A percentile compares a stretch with the other conserved stretches of the same genome.
Evolutionary conservation across 2,113 vertebrate species (phyloP).

Genomic region (Sorex fumeus): DNA sequence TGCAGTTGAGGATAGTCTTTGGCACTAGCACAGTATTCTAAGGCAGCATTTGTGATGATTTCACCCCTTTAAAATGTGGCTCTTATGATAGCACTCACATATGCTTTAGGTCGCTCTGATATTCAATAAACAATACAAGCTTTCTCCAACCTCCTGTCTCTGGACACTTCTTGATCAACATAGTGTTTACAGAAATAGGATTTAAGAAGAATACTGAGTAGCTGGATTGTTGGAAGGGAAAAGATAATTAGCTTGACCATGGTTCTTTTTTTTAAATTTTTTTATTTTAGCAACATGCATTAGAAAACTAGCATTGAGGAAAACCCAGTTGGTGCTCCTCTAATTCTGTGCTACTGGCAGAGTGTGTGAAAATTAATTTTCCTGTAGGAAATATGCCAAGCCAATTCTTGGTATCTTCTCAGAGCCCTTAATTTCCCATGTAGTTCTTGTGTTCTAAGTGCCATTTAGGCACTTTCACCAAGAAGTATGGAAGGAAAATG

Average conservation of each 20-base stretch:
- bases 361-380: constrained; percentile 70
- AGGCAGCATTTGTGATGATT: constrained; percentile 83
- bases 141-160: constrained; percentile 61
- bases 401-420: constrained; percentile 78
- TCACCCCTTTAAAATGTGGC: constrained; percentile 85
- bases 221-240: constrained; percentile 69
- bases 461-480: constrained; percentile 68
- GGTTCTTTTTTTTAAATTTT: not conserved
- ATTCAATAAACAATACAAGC: constrained; percentile 77
- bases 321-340: constrained; percentile 62
- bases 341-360: constrained; percentile 63
- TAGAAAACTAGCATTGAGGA: constrained; percentile 49
- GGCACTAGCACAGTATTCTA: constrained; percentile 68
- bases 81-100: constrained; percentile 84
- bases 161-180: constrained; percentile 54
- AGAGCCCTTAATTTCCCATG: constrained; percentile 65
- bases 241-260: constrained; percentile 60
- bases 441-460: constrained; percentile 74
- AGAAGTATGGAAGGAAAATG: constrained; percentile 27
- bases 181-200: constrained; percentile 70
- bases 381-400: constrained; percentile 77
- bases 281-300: constrained; percentile 77
- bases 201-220: constrained; percentile 57
- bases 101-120: constrained; percentile 77
- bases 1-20: constrained; percentile 74